Evolutionary conservation across 2,113 vertebrate species (phyloP), one percentile per base, ranked within the genome.

Genomic region (Narcine bancroftii): DNA sequence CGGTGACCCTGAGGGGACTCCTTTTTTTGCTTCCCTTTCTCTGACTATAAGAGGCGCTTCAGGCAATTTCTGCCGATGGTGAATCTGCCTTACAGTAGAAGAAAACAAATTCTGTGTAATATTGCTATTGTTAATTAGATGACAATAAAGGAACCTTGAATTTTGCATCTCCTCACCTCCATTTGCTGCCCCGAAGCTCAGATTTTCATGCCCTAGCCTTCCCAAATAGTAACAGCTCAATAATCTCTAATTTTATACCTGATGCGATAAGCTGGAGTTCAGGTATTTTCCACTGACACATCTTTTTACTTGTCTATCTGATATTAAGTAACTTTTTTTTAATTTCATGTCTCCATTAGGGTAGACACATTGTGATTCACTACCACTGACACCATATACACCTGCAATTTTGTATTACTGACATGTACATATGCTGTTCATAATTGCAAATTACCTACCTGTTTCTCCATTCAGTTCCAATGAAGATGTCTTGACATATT

Each of bases 381-480:
- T 24, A 47, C 39, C 24, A 47, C 39, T 91, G 63, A 33, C 89
- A 91, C 66, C 63, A 69, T 26, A 42, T 69, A 33, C 42, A 36
- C 39, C n/a, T 47, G 42, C 26, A 91, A 91, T 66, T 91, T 45
- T 45, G 63, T 47, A 47, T 42, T 69, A 29, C 63, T 91, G 63
- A 69, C 65, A 91, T 71, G 33, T 33, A 47, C 42, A 66, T 91
- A 65, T 66, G 60, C 42, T 69, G 69, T 69, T 71, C 39, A 26
- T 69, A 89, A 91, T 66, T 69, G 29, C 65, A 69, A 91, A 69
- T 60, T 21, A 91, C 89, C 29, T 21, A 91, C 89, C 29, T 91
- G 89, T 91, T 91, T 45, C 89, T 45, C 36, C 65, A 91, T 29
- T 21, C 13, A 91, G 33, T 36, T 91, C 5, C 19, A 66, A 69